Conservation (phyloP, 2,113 vertebrate genomes). For the Pteronura brasiliensis region DNA sequence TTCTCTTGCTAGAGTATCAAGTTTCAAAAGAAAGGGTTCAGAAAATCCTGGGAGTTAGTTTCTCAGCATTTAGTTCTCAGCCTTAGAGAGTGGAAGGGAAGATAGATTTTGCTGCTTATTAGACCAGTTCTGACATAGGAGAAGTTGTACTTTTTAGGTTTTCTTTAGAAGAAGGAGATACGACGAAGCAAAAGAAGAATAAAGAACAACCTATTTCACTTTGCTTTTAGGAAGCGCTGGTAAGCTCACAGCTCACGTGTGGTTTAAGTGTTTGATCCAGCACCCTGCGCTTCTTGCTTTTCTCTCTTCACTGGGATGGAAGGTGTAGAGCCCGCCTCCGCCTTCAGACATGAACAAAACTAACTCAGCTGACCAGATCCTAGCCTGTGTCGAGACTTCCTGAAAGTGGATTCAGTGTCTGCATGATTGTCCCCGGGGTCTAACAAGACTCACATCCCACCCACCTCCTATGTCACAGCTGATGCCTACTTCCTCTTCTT, state of each 20-base stretch:
- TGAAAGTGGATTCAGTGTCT: background rate
- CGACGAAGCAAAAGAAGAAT: constrained; percentile 48
- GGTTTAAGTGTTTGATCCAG: background rate
- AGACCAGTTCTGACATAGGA: constrained; percentile 19
- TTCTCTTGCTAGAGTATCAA: background rate
- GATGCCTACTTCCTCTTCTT: background rate
- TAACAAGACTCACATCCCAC: background rate
- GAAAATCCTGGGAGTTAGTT: background rate
- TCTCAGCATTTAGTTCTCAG: background rate
- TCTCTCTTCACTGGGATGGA: background rate
- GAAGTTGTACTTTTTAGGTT: constrained; percentile 40
- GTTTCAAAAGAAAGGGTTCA: background rate
- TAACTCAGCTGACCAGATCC: background rate
- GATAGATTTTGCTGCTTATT: background rate
- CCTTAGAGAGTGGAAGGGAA: background rate
- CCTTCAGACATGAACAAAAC: background rate
- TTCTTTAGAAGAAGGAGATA: constrained; percentile 55
- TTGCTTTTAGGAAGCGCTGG: constrained; percentile 36
- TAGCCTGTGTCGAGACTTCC: background rate
- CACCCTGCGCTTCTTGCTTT: background rate
- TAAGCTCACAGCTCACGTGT: background rate
- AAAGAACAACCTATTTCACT: constrained; percentile 27
- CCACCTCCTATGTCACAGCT: background rate
- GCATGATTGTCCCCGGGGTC: background rate
- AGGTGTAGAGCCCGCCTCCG: background rate